These are phyloP conservation scores for Linepithema humile DNA, from an alignment of 1,140 invertebrate species.

Conservation along the genomic window DNA sequence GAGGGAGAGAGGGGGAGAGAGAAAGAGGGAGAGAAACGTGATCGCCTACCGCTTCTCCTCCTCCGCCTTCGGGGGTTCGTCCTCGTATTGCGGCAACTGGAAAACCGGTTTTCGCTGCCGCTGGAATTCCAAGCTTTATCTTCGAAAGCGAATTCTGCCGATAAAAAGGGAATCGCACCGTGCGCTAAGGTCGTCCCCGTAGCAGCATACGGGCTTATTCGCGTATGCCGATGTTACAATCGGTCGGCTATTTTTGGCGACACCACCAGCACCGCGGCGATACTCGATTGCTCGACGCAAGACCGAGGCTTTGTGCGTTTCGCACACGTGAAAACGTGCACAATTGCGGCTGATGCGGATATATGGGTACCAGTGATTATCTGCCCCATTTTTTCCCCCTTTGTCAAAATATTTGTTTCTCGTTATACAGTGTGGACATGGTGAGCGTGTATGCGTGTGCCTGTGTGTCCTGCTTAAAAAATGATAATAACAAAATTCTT, in stretches of 20 bases:
- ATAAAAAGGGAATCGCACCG: conserved; percentile 47
- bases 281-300: conserved; percentile 7
- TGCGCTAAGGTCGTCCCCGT: conserved; percentile 17
- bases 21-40: background rate
- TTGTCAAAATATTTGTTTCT: background rate
- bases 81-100: conserved; percentile 13
- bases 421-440: background rate
- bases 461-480: background rate
- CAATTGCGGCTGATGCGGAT: background rate
- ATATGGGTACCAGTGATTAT: background rate
- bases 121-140: conserved; percentile 55
- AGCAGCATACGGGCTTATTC: background rate
- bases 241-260: conserved; percentile 52
- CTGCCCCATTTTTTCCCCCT: background rate
- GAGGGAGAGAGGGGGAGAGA: background rate
- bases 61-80: conserved; percentile 12
- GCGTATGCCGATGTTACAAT: conserved; percentile 38
- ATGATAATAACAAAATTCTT: background rate
- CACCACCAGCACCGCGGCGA: background rate
- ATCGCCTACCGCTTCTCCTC: background rate
- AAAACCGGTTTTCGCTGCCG: conserved; percentile 40
- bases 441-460: no score
- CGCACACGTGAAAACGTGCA: background rate
- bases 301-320: conserved; percentile 6
- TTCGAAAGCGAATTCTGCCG: conserved; percentile 51